These are phyloP conservation scores for Trichechus manatus DNA, from an alignment of 2,113 vertebrate species.

Conservation along the genomic window DNA sequence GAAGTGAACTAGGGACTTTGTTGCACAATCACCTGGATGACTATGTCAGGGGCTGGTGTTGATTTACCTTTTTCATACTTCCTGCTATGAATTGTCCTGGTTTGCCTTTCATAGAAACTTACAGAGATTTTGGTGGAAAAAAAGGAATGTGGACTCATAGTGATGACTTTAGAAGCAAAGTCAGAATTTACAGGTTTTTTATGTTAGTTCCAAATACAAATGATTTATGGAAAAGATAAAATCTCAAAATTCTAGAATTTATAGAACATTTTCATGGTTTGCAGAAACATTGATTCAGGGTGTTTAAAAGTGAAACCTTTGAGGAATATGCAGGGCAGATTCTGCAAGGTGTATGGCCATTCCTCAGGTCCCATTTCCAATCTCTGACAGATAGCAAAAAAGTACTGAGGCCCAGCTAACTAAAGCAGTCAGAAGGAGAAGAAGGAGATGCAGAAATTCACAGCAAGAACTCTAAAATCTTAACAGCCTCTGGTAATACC, in stretches of 20 bases:
- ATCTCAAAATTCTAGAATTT: not conserved
- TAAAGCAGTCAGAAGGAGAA: not conserved
- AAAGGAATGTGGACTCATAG: not conserved
- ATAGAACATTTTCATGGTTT: not conserved
- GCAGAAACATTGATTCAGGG: not conserved
- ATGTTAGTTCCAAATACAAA: not conserved
- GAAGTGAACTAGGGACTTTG: not conserved
- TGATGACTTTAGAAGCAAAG: not conserved
- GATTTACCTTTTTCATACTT: not conserved
- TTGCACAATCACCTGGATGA: not conserved
- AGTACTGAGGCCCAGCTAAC: not conserved
- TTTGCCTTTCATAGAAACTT: not conserved
- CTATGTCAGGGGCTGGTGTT: not conserved
- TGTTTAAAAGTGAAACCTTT: not conserved
- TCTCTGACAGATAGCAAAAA: not conserved
- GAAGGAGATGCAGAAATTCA: not conserved
- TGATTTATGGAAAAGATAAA: not conserved
- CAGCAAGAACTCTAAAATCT: not conserved
- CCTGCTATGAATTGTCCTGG: not conserved
- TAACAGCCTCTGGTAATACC: not conserved
- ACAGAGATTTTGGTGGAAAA: not conserved
- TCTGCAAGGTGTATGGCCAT: rapidly evolving
- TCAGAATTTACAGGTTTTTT: not conserved
- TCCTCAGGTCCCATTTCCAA: not conserved
- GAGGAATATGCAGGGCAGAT: not conserved